Evolutionary conservation across 2,888 invertebrate genomes (phyloP), one percentile per base, ranked within the genome.

Genomic region (Ligdia adustata): DNA sequence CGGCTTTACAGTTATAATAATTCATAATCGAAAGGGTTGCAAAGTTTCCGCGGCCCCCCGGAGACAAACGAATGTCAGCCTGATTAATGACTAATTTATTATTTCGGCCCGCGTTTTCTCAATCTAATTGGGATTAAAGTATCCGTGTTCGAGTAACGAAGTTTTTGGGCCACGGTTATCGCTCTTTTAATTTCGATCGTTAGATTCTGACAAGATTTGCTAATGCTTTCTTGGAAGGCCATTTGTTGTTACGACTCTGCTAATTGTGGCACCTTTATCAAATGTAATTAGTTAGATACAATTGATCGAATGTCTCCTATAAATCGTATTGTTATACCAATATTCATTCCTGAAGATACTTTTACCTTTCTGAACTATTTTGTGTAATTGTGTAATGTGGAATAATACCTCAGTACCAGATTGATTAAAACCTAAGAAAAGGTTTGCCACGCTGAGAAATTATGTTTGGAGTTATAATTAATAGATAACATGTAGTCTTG

Each of bases 21-120:
- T 85, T 89, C 78, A 83, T 85, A 86, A 87, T 87, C 82, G 87
- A 85, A 86, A 82, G 84, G 87, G 82, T 82, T 78, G 73, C 68
- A 73, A 81, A 86, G 77, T 84, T 84, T 86, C 66, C 66, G 60
- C 55, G 64, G 62, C 58, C 58, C 80, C 69, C 75, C 49, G 50
- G 85, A 78, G 88, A 85, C 84, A 85, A 85, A 85, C 86, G 81
- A 76, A 82, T 79, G 83, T 83, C 84, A 75, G 66, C 62, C 71
- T 84, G 82, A 83, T 82, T 79, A 82, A 87, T 87, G 82, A 88
- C 79, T 78, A 82, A 80, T 82, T 90, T 93, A 51, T 69, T 64
- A 60, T 66, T 61, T 62, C 57, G 50, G 51, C 52, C 55, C 55
- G 47, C 56, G 54, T 67, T 70, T 72, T 64, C 64, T 53, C 57